phyloP scores from a whole-genome alignment of 2,797 vertebrate species.

The Mormyrops boulengeri region DNA sequence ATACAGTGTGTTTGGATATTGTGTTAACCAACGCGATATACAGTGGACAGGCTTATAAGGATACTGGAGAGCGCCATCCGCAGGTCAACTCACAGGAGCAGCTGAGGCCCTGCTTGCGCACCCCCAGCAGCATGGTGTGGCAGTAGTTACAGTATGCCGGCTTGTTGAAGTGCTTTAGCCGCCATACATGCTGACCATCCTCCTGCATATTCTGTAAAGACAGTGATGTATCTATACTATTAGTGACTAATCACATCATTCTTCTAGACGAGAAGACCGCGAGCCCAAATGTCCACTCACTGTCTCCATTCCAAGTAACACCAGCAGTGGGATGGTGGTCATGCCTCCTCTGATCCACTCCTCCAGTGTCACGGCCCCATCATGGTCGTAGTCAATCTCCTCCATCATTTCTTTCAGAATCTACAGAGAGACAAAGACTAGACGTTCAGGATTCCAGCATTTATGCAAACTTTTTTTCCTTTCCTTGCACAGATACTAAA shows the following conservation, averaged over 20 bases:
- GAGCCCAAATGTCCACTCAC: conserved; percentile 44
- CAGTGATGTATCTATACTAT: background rate
- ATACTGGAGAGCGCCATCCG: background rate
- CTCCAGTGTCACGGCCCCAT: conserved; percentile 82
- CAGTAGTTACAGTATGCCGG: conserved; percentile 94
- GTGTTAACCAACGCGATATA: background rate
- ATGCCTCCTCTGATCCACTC: conserved; percentile 92
- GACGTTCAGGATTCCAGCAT: background rate
- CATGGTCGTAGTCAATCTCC: conserved; percentile 80
- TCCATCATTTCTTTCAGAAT: conserved; percentile 91
- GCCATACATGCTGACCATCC: conserved; percentile 86
- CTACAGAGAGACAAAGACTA: conserved; percentile 45
- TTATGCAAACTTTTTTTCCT: background rate
- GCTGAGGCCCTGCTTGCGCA: conserved; percentile 90
- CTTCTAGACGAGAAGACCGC: background rate
- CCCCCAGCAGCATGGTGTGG: conserved; percentile 83
- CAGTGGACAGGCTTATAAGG: background rate
- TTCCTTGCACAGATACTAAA: background rate
- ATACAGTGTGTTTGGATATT: background rate
- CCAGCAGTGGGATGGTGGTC: conserved; percentile 87
- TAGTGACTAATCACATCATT: background rate
- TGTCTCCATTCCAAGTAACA: conserved; percentile 86
- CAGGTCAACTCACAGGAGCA: conserved; percentile 74
- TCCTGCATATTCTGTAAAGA: conserved; percentile 72
- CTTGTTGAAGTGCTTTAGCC: conserved; percentile 93